Evolutionary conservation across 2,113 vertebrate genomes (phyloP).

Genomic region (Mobula birostris): DNA sequence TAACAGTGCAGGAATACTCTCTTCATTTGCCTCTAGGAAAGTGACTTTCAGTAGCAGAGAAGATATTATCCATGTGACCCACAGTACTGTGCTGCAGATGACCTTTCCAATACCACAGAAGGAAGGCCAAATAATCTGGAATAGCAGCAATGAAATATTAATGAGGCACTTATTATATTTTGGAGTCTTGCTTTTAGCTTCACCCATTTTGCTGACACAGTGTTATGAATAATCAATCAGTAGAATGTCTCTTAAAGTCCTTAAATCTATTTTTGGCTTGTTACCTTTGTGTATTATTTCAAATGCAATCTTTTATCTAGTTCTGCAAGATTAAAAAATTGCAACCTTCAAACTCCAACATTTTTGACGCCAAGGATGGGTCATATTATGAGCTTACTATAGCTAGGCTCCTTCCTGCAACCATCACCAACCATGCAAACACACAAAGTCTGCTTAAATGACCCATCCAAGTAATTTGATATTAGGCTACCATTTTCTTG

Average conservation of each 20-base stretch:
- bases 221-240: neutral
- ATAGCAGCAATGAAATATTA: conserved; percentile 21
- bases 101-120: neutral
- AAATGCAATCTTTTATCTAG: neutral
- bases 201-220: neutral
- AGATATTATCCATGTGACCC: conserved; percentile 22
- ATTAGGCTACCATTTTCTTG: neutral
- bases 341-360: neutral
- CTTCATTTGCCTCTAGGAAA: conserved; percentile 43
- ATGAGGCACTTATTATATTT: neutral
- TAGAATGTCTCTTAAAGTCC: neutral
- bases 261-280: conserved; percentile 1
- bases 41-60: conserved; percentile 39
- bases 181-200: conserved; percentile 13
- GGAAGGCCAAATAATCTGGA: neutral
- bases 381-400: neutral
- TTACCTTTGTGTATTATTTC: neutral
- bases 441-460: neutral
- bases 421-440: neutral
- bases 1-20: conserved; percentile 40
- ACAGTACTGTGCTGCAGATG: neutral
- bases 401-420: neutral
- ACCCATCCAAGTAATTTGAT: neutral
- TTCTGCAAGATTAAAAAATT: neutral
- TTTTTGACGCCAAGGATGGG: neutral